Conservation (phyloP, 2,888 invertebrate genomes). For the Hydroisotoma schaefferi region DNA sequence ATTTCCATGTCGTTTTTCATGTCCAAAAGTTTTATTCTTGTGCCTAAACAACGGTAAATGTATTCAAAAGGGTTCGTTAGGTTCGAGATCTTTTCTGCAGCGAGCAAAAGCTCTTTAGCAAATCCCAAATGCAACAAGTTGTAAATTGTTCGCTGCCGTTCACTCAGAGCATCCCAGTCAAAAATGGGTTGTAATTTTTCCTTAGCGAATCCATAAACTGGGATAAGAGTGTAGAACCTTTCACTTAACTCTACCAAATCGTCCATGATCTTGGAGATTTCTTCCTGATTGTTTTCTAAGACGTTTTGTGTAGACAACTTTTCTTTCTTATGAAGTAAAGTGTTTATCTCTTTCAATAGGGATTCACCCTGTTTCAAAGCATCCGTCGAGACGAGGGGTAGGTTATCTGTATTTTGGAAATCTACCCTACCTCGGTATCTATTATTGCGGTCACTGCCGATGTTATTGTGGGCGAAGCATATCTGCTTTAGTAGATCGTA, state of each 20-base stretch:
- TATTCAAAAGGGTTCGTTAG: conserved; percentile 55
- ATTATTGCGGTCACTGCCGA: not conserved
- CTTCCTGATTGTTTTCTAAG: conserved; percentile 14
- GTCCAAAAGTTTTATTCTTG: conserved; percentile 52
- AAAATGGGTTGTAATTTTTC: conserved; percentile 53
- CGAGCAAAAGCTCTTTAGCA: conserved; percentile 52
- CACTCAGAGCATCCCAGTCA: conserved; percentile 49
- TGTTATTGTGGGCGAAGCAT: conserved; percentile 24
- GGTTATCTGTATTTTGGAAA: conserved; percentile 10
- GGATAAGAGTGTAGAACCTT: conserved; percentile 55
- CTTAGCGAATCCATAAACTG: conserved; percentile 54
- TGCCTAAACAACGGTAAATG: conserved; percentile 53
- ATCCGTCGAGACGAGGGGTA: conserved; percentile 26
- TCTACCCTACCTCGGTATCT: not conserved
- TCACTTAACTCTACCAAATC: conserved; percentile 54
- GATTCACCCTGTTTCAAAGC: conserved; percentile 47
- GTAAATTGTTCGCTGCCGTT: conserved; percentile 51
- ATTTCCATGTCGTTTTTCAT: conserved; percentile 52
- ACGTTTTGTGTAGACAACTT: not conserved
- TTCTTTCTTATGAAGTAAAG: conserved; percentile 50
- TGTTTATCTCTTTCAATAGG: conserved; percentile 52
- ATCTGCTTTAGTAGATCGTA: conserved; percentile 27
- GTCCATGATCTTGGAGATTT: conserved; percentile 25
- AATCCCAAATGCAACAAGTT: conserved; percentile 53
- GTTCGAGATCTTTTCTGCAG: conserved; percentile 49